Conservation (phyloP, 2,797 vertebrate species). For the Falco concolor region DNA sequence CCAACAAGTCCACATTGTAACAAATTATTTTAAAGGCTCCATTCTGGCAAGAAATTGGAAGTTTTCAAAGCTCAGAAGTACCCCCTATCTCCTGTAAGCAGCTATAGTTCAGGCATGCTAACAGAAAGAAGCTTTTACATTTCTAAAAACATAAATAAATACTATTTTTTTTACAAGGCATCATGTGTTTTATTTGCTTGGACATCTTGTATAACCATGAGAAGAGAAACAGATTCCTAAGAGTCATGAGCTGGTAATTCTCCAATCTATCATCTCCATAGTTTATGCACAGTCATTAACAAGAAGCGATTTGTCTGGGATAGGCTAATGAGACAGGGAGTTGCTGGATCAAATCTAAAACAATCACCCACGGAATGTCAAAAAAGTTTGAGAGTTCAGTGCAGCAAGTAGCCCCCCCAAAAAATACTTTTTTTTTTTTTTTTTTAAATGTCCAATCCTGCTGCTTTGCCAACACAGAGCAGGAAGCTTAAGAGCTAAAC, state of each 20-base stretch:
- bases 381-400: background rate
- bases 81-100: background rate
- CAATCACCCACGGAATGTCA: background rate
- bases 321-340: no score
- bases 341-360: no score
- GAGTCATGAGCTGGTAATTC: slow-evolving; percentile 24
- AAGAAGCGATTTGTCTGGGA: slow-evolving; percentile 27
- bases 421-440: no score
- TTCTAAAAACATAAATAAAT: slow-evolving; percentile 23
- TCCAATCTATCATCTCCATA: background rate
- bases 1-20: background rate
- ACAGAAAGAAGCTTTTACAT: slow-evolving; percentile 19
- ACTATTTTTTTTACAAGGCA: background rate
- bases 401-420: background rate
- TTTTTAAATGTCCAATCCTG: background rate
- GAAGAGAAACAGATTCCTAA: slow-evolving; percentile 26
- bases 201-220: background rate
- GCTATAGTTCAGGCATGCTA: background rate
- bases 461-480: background rate
- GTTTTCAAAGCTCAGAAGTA: background rate
- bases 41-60: background rate
- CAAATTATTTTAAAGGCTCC: background rate
- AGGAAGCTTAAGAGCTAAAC: background rate
- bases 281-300: slow-evolving; percentile 45
- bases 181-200: background rate